A percentile compares a stretch with the other conserved stretches of the same genome.
Conservation (phyloP, 2,797 vertebrate genomes). For the Onychomys torridus region DNA sequence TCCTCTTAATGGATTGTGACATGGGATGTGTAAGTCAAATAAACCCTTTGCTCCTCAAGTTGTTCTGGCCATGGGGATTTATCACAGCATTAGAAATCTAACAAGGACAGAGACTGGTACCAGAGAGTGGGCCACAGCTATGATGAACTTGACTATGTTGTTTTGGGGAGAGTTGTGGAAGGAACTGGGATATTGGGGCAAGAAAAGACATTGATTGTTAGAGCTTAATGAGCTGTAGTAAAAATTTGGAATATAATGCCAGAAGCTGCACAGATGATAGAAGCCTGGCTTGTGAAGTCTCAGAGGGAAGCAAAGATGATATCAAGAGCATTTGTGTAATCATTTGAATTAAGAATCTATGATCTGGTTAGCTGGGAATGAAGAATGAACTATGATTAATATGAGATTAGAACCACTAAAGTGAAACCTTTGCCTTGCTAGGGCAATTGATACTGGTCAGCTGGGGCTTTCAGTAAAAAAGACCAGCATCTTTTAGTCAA, state of each 20-base stretch:
- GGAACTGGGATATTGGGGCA: not conserved
- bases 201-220: not conserved
- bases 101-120: not conserved
- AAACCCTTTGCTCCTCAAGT: not conserved
- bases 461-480: not conserved
- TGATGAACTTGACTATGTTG: not conserved
- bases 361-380: not conserved
- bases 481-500: not conserved
- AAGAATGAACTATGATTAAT: not conserved
- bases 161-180: not conserved
- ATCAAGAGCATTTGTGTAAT: not conserved
- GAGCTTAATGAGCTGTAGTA: not conserved
- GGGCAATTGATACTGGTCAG: not conserved
- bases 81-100: not conserved
- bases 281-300: not conserved
- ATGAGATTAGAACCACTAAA: not conserved
- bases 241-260: too few relatives aligned
- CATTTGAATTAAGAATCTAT: not conserved
- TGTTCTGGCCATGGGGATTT: not conserved
- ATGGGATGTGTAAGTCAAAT: not conserved
- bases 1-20: not conserved
- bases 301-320: not conserved
- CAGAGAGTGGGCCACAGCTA: not conserved
- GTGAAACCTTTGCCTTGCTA: too few relatives aligned
- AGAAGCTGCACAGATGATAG: too few relatives aligned